Base-by-base conservation (phyloP, 2,797 vertebrate species). In the Fistularia tabacaria region DNA sequence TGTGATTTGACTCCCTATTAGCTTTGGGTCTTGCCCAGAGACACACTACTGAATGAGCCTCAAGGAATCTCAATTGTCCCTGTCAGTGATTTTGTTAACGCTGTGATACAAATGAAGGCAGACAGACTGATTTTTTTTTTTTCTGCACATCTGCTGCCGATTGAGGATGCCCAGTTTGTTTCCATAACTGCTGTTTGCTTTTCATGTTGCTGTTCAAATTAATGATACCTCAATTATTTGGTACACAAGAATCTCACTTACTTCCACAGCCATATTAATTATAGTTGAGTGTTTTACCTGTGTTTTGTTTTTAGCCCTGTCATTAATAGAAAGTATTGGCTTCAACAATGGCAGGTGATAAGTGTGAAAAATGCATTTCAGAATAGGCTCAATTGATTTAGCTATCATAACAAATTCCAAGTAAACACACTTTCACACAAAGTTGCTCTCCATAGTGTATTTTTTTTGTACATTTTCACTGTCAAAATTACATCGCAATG, bases 111-210 rank as follows among this genome's bases (percentile, higher is more conserved):
- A 47, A 79, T 63, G 71, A 83, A 73, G 71, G 71, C 57, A 74
- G 65, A 55, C 57, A 70, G 66, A 64, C 57, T 49, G 59, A 25
- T 25, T 59, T 42, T 71, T 66, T 80, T 71, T 76, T 60, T 69
- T 67, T 74, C 46, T 67, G 62, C 62, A 72, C 77, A 78, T 85
- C 71, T 87, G 84, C 79, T 65, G 68, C 71, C 59, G 73, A 79
- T 82, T 68, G 66, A 61, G 64, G 61, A 57, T 46, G 56, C 36
- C 7, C 10, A 14, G 62, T 79, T 83, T 78, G 66, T 77, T 82
- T 82, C 84, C 59, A 57, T 74, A 64, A 71, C 81, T 51, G 9
- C 57, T 62, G 64, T 80, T 77, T 80, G 65, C 74, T 83, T 73
- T 60, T 25, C 66, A 57, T 66, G 52, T 71, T 66, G 64, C 57